Base-by-base conservation (phyloP, 2,113 vertebrate genomes). In the Lipophrys pholis region DNA sequence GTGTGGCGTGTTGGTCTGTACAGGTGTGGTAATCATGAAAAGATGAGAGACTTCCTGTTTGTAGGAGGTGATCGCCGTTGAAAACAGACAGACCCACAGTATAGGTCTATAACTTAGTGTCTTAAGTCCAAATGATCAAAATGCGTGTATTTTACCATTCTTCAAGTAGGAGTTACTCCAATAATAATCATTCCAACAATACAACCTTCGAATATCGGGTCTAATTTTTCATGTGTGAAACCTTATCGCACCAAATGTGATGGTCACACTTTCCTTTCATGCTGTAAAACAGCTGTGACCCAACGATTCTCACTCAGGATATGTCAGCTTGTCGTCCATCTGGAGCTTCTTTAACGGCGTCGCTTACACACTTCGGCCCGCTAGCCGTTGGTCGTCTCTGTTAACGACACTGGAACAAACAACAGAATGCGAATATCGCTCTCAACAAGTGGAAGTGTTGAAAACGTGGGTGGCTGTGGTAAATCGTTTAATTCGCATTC, bases 271-370 rank as follows among this genome's bases (percentile, higher is more conserved):
- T 43, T 68, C 7, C 15, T 15, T 70, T 70, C 30, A 46, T 63
- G 30, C 39, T 64, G 46, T 52, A 41, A 67, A 71, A 49, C 15
- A 67, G 61, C 55, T 54, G 52, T 63, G 72, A 58, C 54, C 45
- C 30, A 62, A 57, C 58, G 63, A 62, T 76, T 67, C 75, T 68
- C 67, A 52, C 49, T 53, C 36, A 7, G 21, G 15, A 45, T 16
- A 10, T 16, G 41, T 40, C 16, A 5, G 48, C 39, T 52, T 40
- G 15, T 15, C 1, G 16, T 16, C 52, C 36, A n/a, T 69, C 62
- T 68, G 46, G 21, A 52, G 67, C 3, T 2, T 48, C 55, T 53
- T 8, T n/a, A 40, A 30, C 21, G 52, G 51, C 46, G 66, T 63
- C 41, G 54, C n/a, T 61, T 41, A 71, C 68, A 63, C 57, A 36